phyloP scores from a whole-genome alignment of 2,797 vertebrate species.

The Ctenopoma kingsleyae region DNA sequence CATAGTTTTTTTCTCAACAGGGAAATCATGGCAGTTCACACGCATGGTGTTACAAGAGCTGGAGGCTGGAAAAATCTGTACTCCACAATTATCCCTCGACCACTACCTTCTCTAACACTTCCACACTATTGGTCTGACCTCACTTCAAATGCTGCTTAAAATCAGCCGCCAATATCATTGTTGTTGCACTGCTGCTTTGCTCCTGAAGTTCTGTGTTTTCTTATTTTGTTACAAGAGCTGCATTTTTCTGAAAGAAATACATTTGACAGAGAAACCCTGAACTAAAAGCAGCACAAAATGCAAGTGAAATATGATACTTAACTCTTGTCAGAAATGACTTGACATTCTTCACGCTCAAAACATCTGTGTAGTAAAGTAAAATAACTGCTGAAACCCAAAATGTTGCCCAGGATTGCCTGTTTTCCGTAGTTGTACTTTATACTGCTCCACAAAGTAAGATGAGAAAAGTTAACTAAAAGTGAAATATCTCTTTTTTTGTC shows the following conservation, averaged over 20 bases:
- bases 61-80: conserved; percentile 58
- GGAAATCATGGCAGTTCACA: conserved; percentile 78
- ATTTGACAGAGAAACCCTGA: background rate
- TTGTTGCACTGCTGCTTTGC: background rate
- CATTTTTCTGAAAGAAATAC: background rate
- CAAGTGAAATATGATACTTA: background rate
- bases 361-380: background rate
- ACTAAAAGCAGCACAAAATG: background rate
- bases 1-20: conserved; percentile 76
- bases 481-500: background rate
- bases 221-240: no score
- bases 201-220: background rate
- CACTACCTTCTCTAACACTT: conserved; percentile 17
- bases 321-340: background rate
- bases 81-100: conserved; percentile 52
- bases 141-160: conserved; percentile 12
- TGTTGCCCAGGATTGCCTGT: background rate
- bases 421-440: background rate
- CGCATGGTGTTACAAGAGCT: conserved; percentile 74
- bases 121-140: conserved; percentile 16
- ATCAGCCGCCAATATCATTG: background rate
- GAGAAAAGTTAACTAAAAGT: conserved; percentile 14
- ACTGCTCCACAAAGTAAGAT: background rate
- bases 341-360: conserved; percentile 8
- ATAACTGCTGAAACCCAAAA: background rate